Evolutionary conservation across 2,888 invertebrate genomes (phyloP).

Genomic region (Dascillus cervinus): DNA sequence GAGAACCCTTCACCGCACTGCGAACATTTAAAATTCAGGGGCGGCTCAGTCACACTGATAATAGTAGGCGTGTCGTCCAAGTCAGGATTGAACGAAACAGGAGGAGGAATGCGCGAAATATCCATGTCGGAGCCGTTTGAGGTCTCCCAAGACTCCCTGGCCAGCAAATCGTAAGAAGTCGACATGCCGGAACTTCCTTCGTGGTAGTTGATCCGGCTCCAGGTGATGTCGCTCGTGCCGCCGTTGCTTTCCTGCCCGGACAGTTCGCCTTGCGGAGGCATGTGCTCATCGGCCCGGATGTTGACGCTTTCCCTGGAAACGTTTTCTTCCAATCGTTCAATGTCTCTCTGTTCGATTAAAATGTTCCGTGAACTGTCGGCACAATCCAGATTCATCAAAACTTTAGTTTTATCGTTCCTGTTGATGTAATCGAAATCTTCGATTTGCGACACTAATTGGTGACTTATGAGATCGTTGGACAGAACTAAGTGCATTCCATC

Average conservation of each 20-base stretch:
- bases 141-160: conserved; percentile 60
- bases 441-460: conserved; percentile 33
- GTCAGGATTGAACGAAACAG: conserved; percentile 16
- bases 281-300: conserved; percentile 77
- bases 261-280: conserved; percentile 81
- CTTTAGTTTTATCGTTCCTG: conserved; percentile 26
- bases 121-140: conserved; percentile 59
- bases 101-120: conserved; percentile 42
- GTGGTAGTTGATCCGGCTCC: conserved; percentile 65
- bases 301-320: conserved; percentile 50
- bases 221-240: conserved; percentile 66
- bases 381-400: conserved; percentile 36
- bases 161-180: conserved; percentile 55
- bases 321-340: conserved; percentile 36
- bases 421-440: conserved; percentile 32
- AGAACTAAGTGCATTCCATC: conserved; percentile 42
- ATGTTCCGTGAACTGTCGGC: conserved; percentile 21
- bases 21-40: conserved; percentile 49
- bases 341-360: conserved; percentile 33
- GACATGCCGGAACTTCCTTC: conserved; percentile 44
- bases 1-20: conserved; percentile 52
- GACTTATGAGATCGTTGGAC: conserved; percentile 32
- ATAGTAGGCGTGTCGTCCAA: conserved; percentile 30
- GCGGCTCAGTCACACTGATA: conserved; percentile 36
- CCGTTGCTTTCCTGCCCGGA: conserved; percentile 76